phyloP scores from a whole-genome alignment of 1,140 invertebrate genomes.

The Nixonia krombeini region DNA sequence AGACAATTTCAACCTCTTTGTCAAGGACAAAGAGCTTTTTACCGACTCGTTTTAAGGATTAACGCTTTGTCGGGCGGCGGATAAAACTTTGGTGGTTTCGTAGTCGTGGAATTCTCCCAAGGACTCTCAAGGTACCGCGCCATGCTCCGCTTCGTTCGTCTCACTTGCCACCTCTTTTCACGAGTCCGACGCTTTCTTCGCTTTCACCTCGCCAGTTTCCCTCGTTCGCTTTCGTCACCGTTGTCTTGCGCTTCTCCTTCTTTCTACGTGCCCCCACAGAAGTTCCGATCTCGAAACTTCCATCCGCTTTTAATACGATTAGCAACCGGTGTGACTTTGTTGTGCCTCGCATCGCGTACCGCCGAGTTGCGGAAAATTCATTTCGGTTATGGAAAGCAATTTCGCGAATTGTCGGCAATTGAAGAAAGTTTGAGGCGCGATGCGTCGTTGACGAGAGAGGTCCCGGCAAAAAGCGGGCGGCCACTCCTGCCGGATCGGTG shows the following conservation, averaged over 20 bases:
- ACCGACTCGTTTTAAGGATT: slow-evolving; percentile 56
- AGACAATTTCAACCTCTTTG: slow-evolving; percentile 36
- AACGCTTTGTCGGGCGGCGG: slow-evolving; percentile 52
- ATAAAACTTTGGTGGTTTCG: slow-evolving; percentile 49
- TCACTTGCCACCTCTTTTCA: slow-evolving; percentile 14
- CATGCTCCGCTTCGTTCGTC: slow-evolving; percentile 21
- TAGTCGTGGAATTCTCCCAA: slow-evolving; percentile 48
- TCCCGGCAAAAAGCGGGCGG: slow-evolving; percentile 36
- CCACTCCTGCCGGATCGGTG: slow-evolving; percentile 29
- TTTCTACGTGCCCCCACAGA: too few relatives aligned
- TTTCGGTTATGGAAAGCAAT: slow-evolving; percentile 53
- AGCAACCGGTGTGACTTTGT: slow-evolving; percentile 47
- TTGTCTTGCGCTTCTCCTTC: slow-evolving; percentile 11
- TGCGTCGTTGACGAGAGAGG: slow-evolving; percentile 6
- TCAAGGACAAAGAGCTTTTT: slow-evolving; percentile 56
- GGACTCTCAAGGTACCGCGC: slow-evolving; percentile 39
- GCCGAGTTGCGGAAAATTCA: slow-evolving; percentile 47
- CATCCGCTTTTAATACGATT: slow-evolving; percentile 54
- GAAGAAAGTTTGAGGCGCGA: slow-evolving; percentile 36
- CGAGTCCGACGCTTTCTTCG: too few relatives aligned
- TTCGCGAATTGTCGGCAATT: slow-evolving; percentile 49
- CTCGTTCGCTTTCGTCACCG: too few relatives aligned
- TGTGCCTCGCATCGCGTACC: slow-evolving; percentile 32
- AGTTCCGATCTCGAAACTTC: slow-evolving; percentile 47
- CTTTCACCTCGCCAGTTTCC: slow-evolving; percentile 2